Conservation (phyloP, 2,113 vertebrate genomes). For the Paracanthobrama guichenoti region DNA sequence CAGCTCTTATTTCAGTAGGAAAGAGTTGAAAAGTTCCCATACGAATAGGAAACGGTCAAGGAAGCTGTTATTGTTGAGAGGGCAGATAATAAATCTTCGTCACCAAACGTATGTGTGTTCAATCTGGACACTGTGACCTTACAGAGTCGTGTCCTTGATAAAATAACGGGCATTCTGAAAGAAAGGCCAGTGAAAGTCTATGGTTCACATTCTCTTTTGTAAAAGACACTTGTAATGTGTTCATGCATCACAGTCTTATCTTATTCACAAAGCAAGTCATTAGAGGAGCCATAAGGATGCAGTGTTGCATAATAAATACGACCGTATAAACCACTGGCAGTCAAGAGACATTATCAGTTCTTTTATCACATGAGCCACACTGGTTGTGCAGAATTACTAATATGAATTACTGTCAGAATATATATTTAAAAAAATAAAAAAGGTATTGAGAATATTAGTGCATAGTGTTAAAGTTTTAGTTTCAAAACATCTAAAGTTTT, state of each 20-base stretch:
- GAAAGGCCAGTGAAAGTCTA: not conserved
- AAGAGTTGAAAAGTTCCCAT: constrained; percentile 44
- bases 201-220: not conserved
- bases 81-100: constrained; percentile 46
- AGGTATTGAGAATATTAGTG: not conserved
- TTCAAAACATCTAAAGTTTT: too few species aligned
- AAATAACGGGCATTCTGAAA: not conserved
- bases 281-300: not conserved
- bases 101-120: constrained; percentile 29
- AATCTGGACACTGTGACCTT: not conserved
- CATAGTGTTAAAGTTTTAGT: not conserved
- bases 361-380: not conserved
- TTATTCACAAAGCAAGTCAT: constrained; percentile 7
- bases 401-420: not conserved
- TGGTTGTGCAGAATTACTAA: constrained; percentile 9
- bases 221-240: not conserved
- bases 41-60: constrained; percentile 48
- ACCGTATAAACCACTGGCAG: constrained; percentile 1
- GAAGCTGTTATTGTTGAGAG: constrained; percentile 47
- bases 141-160: not conserved
- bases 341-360: constrained; percentile 23
- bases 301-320: constrained; percentile 8
- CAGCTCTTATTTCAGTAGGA: not conserved
- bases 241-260: not conserved
- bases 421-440: not conserved